phyloP scores from a whole-genome alignment of 1,140 invertebrate species.

The Popillia japonica region DNA sequence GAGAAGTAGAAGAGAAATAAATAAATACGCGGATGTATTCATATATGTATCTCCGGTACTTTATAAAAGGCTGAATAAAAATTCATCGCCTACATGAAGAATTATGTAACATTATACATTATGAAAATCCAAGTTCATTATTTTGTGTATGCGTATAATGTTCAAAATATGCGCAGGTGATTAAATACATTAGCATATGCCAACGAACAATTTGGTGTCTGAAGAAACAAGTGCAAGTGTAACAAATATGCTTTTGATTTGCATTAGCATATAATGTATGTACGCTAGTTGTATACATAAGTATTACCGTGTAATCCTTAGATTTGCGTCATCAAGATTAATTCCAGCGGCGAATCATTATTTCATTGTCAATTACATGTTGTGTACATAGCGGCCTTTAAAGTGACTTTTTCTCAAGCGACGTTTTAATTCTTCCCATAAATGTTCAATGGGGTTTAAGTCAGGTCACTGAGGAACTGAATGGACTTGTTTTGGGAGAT shows the following conservation, averaged over 20 bases:
- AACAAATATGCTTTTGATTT: not conserved
- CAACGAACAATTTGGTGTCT: not conserved
- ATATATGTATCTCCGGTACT: not conserved
- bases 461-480: too few species aligned
- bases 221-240: not conserved
- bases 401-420: too few species aligned
- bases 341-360: too few species aligned
- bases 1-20: not conserved
- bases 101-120: not conserved
- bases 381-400: too few species aligned
- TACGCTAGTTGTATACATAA: too few species aligned
- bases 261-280: too few species aligned
- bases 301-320: too few species aligned
- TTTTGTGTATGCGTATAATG: not conserved
- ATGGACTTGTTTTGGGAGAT: too few species aligned
- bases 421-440: too few species aligned
- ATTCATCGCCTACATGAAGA: not conserved
- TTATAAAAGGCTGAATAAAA: not conserved
- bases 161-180: constrained; percentile 16
- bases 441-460: too few species aligned
- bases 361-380: too few species aligned
- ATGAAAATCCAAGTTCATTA: not conserved
- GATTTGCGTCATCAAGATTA: too few species aligned
- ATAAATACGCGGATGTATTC: not conserved
- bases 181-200: not conserved